phyloP scores from a whole-genome alignment of 2,797 vertebrate species.

The Chaunax sp. region DNA sequence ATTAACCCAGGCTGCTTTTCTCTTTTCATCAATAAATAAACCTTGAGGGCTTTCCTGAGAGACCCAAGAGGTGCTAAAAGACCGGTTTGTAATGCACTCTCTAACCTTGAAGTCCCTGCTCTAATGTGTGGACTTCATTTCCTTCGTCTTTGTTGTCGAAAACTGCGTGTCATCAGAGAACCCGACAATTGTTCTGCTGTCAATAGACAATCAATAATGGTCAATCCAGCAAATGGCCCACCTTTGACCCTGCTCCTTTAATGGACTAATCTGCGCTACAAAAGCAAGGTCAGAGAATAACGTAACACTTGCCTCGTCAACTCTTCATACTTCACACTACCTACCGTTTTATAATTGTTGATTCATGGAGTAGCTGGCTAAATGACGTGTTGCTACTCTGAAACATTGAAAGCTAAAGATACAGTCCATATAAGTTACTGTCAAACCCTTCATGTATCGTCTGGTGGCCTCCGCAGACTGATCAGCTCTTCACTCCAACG shows the following conservation, averaged over 20 bases:
- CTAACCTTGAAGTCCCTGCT: slow-evolving; percentile 32
- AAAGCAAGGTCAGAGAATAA: slow-evolving; percentile 50
- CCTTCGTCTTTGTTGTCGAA: slow-evolving; percentile 34
- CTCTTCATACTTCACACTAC: not conserved
- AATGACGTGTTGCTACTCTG: too few species aligned
- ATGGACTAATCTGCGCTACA: slow-evolving; percentile 56
- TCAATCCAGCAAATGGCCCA: slow-evolving; percentile 45
- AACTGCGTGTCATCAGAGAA: slow-evolving; percentile 17
- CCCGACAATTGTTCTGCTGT: slow-evolving; percentile 26
- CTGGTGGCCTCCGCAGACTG: not conserved
- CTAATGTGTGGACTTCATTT: not conserved
- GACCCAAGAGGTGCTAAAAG: slow-evolving; percentile 24
- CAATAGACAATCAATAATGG: slow-evolving; percentile 30
- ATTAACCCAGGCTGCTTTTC: slow-evolving; percentile 47
- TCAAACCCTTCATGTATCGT: not conserved
- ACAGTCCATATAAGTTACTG: not conserved
- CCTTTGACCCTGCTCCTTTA: slow-evolving; percentile 42
- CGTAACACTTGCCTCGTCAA: slow-evolving; percentile 11
- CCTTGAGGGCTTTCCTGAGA: slow-evolving; percentile 40
- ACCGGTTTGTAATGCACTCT: slow-evolving; percentile 33
- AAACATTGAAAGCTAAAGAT: not conserved
- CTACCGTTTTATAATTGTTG: not conserved
- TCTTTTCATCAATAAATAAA: slow-evolving; percentile 53
- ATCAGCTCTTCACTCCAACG: slow-evolving; percentile 22
- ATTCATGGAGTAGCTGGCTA: too few species aligned